These are phyloP conservation scores for Acrocephalus arundinaceus DNA, from an alignment of 2,113 vertebrate species.

Conservation along the genomic window DNA sequence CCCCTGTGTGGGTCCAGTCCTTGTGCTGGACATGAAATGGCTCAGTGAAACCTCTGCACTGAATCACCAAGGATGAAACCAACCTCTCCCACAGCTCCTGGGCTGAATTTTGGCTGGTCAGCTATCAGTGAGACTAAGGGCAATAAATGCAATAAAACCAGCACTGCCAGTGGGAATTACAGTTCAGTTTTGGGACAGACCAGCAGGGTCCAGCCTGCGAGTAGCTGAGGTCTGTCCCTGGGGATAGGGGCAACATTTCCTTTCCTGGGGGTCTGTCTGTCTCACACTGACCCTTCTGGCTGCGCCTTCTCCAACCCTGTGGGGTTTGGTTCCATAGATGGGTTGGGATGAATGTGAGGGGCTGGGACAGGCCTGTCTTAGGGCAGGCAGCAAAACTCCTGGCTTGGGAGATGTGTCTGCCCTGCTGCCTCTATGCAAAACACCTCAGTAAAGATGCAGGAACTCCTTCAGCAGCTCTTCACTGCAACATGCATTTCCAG, in stretches of 20 bases:
- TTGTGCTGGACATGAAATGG: neutral
- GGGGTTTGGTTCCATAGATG: fast-evolving
- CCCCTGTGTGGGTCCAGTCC: neutral
- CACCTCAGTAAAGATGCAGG: neutral
- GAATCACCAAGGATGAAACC: neutral
- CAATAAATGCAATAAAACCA: neutral
- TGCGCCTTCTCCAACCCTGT: fast-evolving
- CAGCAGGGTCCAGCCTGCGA: neutral
- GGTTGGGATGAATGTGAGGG: neutral
- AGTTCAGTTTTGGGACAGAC: neutral
- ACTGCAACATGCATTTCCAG: neutral
- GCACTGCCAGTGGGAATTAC: neutral
- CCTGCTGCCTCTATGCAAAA: neutral
- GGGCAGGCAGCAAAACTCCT: fast-evolving
- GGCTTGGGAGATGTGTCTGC: neutral
- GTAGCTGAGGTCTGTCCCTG: neutral
- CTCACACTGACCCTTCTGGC: neutral
- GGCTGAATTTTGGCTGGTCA: neutral
- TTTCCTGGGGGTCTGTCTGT: neutral
- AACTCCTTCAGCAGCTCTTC: neutral
- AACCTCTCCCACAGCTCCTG: neutral
- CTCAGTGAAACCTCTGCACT: neutral
- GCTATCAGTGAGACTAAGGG: neutral
- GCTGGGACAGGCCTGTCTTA: fast-evolving
- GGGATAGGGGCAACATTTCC: neutral